phyloP scores from a whole-genome alignment of 2,797 vertebrate genomes.

The Phalloptychus januarius region DNA sequence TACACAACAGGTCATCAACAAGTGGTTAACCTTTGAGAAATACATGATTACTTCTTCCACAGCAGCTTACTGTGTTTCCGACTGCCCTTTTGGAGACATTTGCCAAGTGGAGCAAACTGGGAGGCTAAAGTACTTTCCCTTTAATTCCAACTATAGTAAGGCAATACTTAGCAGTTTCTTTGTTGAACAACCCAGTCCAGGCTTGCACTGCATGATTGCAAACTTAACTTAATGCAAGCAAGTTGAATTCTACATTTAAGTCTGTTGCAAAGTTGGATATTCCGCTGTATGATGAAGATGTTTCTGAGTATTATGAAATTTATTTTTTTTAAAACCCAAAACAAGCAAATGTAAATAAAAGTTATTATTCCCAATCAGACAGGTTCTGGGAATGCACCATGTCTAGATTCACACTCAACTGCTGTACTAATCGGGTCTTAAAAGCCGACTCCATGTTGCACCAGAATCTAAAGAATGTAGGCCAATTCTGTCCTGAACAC shows the following conservation, averaged over 20 bases:
- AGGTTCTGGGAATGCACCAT: constrained; percentile 72
- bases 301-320: background rate
- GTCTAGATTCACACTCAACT: constrained; percentile 71
- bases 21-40: background rate
- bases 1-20: background rate
- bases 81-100: constrained; percentile 34
- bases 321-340: background rate
- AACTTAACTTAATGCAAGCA: background rate
- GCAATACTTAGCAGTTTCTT: constrained; percentile 40
- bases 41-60: background rate
- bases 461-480: constrained; percentile 86
- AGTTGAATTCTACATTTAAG: background rate
- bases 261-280: background rate
- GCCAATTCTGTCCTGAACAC: constrained; percentile 75
- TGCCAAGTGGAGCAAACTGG: constrained; percentile 47
- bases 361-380: constrained; percentile 79
- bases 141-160: constrained; percentile 46
- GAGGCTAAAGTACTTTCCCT: constrained; percentile 33
- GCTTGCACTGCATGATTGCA: constrained; percentile 31
- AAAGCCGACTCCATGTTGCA: constrained; percentile 80
- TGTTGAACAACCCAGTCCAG: constrained; percentile 26
- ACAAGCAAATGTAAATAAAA: constrained; percentile 59
- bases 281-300: background rate
- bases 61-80: constrained; percentile 28
- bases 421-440: constrained; percentile 83